Conservation (phyloP, 2,888 invertebrate species). For the Drosophila acutilabella region DNA sequence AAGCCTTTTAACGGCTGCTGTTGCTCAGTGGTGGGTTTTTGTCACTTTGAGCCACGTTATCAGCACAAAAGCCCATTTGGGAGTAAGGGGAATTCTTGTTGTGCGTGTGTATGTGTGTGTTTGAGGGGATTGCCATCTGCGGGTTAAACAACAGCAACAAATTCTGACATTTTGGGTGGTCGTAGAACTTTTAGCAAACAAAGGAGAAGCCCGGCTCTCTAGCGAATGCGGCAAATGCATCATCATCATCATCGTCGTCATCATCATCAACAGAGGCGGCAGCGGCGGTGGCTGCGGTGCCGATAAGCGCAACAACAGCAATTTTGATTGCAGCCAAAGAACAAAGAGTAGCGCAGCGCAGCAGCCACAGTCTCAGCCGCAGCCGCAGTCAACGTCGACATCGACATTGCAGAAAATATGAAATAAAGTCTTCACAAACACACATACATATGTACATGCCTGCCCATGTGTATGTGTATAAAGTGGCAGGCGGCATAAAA, state of each 20-base stretch:
- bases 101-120: neutral
- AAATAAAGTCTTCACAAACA: conserved; percentile 23
- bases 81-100: neutral
- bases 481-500: conserved; percentile 53
- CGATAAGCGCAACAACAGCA: conserved; percentile 48
- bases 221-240: conserved; percentile 17
- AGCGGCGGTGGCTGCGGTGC: conserved; percentile 10
- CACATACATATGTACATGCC: neutral
- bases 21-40: conserved; percentile 5
- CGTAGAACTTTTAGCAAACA: conserved; percentile 57
- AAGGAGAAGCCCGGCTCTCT: conserved; percentile 37
- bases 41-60: conserved; percentile 16
- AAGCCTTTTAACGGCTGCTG: conserved; percentile 13
- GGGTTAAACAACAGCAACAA: conserved; percentile 43
- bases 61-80: conserved; percentile 14
- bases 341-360: conserved; percentile 47
- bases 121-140: conserved; percentile 30
- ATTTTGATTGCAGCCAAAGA: conserved; percentile 56
- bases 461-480: conserved; percentile 10
- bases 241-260: conserved; percentile 24
- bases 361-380: conserved; percentile 24
- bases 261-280: conserved; percentile 26
- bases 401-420: conserved; percentile 7
- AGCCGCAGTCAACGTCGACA: neutral
- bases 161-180: conserved; percentile 52